phyloP scores from a whole-genome alignment of 2,888 invertebrate species.

The Syritta pipiens region DNA sequence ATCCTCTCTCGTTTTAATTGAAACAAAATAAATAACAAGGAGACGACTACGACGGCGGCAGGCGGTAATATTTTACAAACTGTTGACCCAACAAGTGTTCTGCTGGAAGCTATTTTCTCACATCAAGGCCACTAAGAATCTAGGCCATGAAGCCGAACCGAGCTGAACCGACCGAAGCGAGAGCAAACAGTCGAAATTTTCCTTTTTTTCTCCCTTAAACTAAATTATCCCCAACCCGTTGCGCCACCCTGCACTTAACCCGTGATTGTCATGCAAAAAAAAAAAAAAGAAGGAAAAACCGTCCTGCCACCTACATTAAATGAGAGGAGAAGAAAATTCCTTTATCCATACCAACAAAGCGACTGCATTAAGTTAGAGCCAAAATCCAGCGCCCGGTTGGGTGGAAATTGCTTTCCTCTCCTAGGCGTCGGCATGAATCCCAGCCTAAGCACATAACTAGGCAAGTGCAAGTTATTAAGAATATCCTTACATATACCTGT shows the following conservation, averaged over 20 bases:
- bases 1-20: constrained; percentile 24
- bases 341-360: constrained; percentile 35
- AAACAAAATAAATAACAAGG: neutral
- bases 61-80: constrained; percentile 1
- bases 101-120: constrained; percentile 20
- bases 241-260: constrained; percentile 39
- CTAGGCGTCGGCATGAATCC: too few species aligned
- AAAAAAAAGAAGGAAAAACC: too few species aligned
- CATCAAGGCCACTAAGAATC: constrained; percentile 22
- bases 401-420: too few species aligned
- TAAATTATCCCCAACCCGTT: constrained; percentile 34
- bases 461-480: constrained; percentile 42
- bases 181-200: neutral
- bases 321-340: constrained; percentile 2
- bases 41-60: neutral
- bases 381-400: neutral
- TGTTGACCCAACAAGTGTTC: constrained; percentile 54
- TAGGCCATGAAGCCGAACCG: neutral
- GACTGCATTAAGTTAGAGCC: constrained; percentile 36
- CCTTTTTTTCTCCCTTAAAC: constrained; percentile 26
- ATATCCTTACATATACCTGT: constrained; percentile 19
- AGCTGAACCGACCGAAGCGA: too few species aligned
- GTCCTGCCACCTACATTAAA: neutral
- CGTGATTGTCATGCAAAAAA: constrained; percentile 48
- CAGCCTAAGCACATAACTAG: constrained; percentile 29